These are phyloP conservation scores for Nesidiocoris tenuis DNA, from an alignment of 2,888 invertebrate genomes.

Conservation along the genomic window DNA sequence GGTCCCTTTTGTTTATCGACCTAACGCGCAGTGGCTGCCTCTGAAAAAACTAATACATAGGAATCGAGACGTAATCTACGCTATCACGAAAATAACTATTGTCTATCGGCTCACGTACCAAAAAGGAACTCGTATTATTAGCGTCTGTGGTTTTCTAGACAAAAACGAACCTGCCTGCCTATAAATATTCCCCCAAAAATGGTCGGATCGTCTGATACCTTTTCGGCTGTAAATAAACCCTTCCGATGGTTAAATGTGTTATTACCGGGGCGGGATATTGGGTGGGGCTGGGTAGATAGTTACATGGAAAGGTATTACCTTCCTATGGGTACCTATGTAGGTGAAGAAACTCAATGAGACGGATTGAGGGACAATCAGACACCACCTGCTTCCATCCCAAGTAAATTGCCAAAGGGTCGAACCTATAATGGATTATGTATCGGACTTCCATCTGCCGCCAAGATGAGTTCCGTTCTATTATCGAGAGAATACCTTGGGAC, in stretches of 20 bases:
- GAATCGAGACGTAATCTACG: background rate
- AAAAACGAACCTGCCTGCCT: background rate
- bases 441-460: conserved; percentile 15
- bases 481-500: background rate
- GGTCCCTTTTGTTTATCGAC: background rate
- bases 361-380: conserved; percentile 29
- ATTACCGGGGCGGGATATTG: too few relatives aligned
- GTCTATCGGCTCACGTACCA: background rate
- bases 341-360: background rate
- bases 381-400: conserved; percentile 30
- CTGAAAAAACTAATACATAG: background rate
- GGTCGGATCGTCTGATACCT: background rate
- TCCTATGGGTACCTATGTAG: too few relatives aligned
- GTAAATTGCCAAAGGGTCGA: conserved; percentile 18
- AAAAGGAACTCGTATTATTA: background rate
- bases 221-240: conserved; percentile 17
- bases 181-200: background rate
- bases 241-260: conserved; percentile 17
- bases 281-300: background rate
- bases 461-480: background rate
- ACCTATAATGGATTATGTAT: conserved; percentile 38
- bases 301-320: background rate
- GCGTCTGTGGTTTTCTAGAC: background rate
- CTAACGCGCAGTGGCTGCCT: background rate
- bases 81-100: background rate